These are phyloP conservation scores for Spongia lamella DNA, from an alignment of 37 sponge, comb jelly and placozoan genomes.

Conservation along the genomic window DNA sequence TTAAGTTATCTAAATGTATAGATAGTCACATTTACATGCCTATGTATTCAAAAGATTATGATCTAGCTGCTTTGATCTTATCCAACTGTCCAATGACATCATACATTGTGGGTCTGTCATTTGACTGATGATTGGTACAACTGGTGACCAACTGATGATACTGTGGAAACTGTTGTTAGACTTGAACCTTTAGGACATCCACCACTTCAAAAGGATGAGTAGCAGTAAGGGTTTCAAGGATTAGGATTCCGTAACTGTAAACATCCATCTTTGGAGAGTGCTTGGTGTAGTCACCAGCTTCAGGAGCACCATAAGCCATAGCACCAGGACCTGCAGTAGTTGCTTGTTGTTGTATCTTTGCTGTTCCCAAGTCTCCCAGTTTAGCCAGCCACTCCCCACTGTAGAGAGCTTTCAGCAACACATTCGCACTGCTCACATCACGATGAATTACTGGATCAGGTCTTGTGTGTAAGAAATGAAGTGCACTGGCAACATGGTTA, in stretches of 20 bases:
- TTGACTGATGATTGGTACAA: conserved; percentile 13
- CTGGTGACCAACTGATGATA: conserved; percentile 1
- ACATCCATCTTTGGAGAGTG: conserved; percentile 60
- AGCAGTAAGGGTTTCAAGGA: conserved; percentile 26
- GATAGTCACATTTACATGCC: too few species aligned
- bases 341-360: conserved; percentile 29
- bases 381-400: conserved; percentile 48
- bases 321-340: conserved; percentile 40
- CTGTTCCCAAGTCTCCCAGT: conserved; percentile 67
- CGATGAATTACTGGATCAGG: conserved; percentile 61
- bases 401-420: conserved; percentile 31
- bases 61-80: too few species aligned
- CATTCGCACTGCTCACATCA: conserved; percentile 66
- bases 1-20: too few species aligned
- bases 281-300: conserved; percentile 16
- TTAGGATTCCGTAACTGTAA: conserved; percentile 57
- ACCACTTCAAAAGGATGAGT: too few species aligned
- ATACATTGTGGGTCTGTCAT: conserved; percentile 27
- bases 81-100: neutral
- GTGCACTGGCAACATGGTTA: conserved; percentile 42
- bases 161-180: neutral
- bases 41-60: too few species aligned
- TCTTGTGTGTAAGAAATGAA: conserved; percentile 49
- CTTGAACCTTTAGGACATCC: too few species aligned
- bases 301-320: conserved; percentile 61